Percentiles rank a stretch among this genome's conserved stretches.
Evolutionary conservation across 2,113 vertebrate species (phyloP).

Genomic region (Struthio camelus): DNA sequence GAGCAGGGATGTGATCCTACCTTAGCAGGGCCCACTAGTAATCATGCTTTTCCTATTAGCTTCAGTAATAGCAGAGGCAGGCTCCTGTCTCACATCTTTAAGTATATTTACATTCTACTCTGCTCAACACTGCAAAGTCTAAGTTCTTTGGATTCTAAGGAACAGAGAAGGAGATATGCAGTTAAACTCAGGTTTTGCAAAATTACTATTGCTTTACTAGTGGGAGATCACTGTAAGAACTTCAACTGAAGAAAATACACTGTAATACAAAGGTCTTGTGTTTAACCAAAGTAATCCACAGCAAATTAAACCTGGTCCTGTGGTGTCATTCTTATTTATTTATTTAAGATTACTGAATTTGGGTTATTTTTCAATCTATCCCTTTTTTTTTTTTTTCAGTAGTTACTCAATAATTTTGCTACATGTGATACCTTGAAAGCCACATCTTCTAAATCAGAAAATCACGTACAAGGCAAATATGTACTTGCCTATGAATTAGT

Average conservation of each 20-base stretch:
- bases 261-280: background rate
- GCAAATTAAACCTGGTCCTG: background rate
- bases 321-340: background rate
- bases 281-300: background rate
- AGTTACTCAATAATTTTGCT: background rate
- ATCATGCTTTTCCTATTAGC: background rate
- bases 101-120: background rate
- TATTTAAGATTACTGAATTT: background rate
- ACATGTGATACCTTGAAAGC: background rate
- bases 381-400: background rate
- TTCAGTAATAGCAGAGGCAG: background rate
- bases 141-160: background rate
- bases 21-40: background rate
- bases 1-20: background rate
- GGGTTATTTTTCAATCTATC: background rate
- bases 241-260: background rate
- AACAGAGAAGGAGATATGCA: background rate
- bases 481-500: background rate
- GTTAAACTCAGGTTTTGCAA: background rate
- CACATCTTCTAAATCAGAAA: background rate
- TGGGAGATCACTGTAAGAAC: background rate
- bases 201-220: background rate
- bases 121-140: background rate
- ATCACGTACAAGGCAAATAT: background rate
- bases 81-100: background rate